phyloP scores from a whole-genome alignment of 2,113 vertebrate species.

The Syngnathus floridae region DNA sequence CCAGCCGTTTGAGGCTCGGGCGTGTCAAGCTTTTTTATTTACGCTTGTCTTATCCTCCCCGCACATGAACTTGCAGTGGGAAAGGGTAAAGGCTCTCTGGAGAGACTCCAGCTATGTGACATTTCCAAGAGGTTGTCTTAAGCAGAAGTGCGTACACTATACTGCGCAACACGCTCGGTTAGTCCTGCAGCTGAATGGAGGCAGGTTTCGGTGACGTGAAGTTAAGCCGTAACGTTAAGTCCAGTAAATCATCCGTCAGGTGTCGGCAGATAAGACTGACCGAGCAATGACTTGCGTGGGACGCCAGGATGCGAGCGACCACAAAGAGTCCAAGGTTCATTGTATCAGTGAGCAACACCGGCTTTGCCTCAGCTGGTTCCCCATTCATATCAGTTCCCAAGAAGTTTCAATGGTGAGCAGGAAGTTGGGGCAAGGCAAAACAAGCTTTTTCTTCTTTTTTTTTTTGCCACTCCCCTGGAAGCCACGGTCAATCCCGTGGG shows the following conservation, averaged over 20 bases:
- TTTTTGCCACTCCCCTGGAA: constrained; percentile 26
- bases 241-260: constrained; percentile 56
- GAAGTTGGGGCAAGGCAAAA: constrained; percentile 26
- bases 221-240: constrained; percentile 53
- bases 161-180: constrained; percentile 28
- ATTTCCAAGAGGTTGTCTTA: constrained; percentile 59
- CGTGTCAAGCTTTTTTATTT: constrained; percentile 43
- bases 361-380: constrained; percentile 12
- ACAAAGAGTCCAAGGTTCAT: constrained; percentile 19
- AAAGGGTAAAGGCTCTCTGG: constrained; percentile 59
- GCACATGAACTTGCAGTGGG: constrained; percentile 55
- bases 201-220: constrained; percentile 41
- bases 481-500: constrained; percentile 51
- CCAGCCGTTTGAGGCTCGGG: constrained; percentile 15
- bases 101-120: constrained; percentile 63
- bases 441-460: constrained; percentile 23
- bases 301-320: constrained; percentile 23
- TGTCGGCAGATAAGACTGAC: constrained; percentile 49
- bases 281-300: constrained; percentile 27
- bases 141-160: constrained; percentile 36
- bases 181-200: constrained; percentile 44
- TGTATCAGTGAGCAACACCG: constrained; percentile 19
- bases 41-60: constrained; percentile 41
- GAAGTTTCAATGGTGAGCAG: constrained; percentile 16
- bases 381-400: constrained; percentile 26